A percentile compares a stretch with the other conserved stretches of the same genome.
Evolutionary conservation across 2,113 vertebrate genomes (phyloP).

Genomic region (Abramis brama): DNA sequence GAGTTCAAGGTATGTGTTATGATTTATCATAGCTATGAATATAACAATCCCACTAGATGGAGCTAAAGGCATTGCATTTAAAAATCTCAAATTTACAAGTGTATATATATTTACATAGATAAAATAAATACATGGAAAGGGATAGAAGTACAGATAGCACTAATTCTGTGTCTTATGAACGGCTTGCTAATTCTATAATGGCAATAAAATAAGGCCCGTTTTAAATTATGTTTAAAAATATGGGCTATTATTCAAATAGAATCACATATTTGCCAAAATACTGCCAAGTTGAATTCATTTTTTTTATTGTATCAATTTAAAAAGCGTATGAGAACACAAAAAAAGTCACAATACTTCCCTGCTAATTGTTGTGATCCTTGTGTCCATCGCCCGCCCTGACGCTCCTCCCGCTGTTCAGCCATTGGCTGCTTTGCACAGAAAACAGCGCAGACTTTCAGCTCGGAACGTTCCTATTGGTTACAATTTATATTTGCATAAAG

Average conservation of each 20-base stretch:
- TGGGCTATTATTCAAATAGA: background rate
- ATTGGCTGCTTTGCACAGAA: constrained; percentile 54
- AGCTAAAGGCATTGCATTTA: constrained; percentile 3
- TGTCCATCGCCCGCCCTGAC: constrained; percentile 19
- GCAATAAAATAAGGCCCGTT: background rate
- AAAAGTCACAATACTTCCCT: constrained; percentile 7
- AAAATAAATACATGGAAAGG: background rate
- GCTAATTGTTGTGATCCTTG: constrained; percentile 56
- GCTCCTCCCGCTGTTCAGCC: background rate
- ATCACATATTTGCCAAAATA: background rate
- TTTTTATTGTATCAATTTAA: background rate
- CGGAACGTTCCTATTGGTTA: constrained; percentile 42
- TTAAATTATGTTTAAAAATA: background rate
- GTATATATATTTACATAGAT: background rate
- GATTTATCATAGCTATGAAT: background rate
- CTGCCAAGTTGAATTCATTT: background rate
- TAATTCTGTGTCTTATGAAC: background rate
- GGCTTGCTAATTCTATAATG: background rate
- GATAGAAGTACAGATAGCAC: background rate
- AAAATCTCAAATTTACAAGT: background rate
- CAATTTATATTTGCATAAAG: background rate
- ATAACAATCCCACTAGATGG: constrained; percentile 9
- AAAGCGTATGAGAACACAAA: background rate
- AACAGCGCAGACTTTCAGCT: constrained; percentile 30
- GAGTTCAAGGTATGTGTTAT: background rate